phyloP scores from a whole-genome alignment of 2,888 invertebrate species.

The Neoaliturus tenellus region DNA sequence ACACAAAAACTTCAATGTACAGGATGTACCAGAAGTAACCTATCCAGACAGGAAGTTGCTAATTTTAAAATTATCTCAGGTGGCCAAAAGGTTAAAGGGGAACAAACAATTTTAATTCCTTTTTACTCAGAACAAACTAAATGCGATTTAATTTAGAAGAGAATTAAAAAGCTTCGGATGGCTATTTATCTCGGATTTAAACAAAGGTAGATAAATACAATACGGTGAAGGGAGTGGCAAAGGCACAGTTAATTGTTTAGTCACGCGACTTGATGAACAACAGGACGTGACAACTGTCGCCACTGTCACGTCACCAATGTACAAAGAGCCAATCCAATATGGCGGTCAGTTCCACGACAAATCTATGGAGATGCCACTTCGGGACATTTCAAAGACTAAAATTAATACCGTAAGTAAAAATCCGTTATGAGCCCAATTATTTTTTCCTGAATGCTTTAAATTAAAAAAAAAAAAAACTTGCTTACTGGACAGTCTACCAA shows the following conservation, averaged over 20 bases:
- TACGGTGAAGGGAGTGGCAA: neutral
- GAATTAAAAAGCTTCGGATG: too few relatives aligned
- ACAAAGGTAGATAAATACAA: neutral
- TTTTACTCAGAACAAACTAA: too few relatives aligned
- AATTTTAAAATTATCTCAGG: too few relatives aligned
- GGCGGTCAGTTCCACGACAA: neutral
- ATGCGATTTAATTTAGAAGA: too few relatives aligned
- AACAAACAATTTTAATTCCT: too few relatives aligned
- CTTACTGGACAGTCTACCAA: too few relatives aligned
- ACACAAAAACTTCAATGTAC: too few relatives aligned
- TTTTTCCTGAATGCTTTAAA: too few relatives aligned
- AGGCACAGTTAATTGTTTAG: neutral
- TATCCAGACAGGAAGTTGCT: too few relatives aligned
- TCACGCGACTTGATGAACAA: neutral
- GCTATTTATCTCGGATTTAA: neutral
- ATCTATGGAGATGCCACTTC: neutral
- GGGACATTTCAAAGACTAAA: neutral
- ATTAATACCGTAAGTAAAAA: neutral
- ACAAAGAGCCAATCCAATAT: neutral
- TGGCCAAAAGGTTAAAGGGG: too few relatives aligned
- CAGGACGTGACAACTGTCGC: neutral
- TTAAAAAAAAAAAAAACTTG: too few relatives aligned
- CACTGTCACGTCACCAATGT: neutral
- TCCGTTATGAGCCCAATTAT: neutral
- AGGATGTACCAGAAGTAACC: too few relatives aligned